phyloP scores from a whole-genome alignment of 2,888 invertebrate species.

The Plebejus anna region DNA sequence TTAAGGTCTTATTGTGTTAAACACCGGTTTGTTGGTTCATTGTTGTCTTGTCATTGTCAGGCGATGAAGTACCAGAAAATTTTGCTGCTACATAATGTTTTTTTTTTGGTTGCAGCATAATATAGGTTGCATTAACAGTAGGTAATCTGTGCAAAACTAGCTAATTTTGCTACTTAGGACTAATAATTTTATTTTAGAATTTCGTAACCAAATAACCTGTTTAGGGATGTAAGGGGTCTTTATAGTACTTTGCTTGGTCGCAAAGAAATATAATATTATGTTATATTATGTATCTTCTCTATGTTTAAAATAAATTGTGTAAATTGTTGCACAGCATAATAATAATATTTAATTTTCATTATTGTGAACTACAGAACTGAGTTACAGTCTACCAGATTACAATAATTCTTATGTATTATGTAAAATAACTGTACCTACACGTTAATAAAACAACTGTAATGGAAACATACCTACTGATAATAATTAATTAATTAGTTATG shows the following conservation, averaged over 20 bases:
- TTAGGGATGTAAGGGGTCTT: background rate
- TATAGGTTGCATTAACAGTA: no score
- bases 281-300: no score
- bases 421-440: background rate
- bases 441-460: slow-evolving; percentile 9
- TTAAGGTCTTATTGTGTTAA: background rate
- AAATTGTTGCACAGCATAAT: background rate
- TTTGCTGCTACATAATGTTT: no score
- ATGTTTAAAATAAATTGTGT: background rate
- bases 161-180: no score
- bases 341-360: background rate
- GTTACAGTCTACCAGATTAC: background rate
- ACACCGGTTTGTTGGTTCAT: background rate
- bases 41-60: no score
- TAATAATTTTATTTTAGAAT: no score
- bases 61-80: no score
- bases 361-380: background rate
- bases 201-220: no score
- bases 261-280: background rate
- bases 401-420: slow-evolving; percentile 1
- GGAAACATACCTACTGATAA: background rate
- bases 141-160: no score
- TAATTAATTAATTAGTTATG: background rate
- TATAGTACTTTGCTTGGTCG: background rate
- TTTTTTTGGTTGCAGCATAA: no score